Conservation (phyloP, 2,797 vertebrate species). For the Sardinella longiceps region DNA sequence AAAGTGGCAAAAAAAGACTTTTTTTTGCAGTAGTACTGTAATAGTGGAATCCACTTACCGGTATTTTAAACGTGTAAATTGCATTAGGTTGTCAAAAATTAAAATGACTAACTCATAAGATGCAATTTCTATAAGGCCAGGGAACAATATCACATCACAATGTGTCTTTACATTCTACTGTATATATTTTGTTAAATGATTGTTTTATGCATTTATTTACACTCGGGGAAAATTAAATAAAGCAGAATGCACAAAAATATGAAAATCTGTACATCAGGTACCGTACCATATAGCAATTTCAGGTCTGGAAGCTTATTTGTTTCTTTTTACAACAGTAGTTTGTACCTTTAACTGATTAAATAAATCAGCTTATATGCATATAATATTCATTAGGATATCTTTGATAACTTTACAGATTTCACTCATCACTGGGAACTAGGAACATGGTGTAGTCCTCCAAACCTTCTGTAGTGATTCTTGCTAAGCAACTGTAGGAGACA, state of each 20-base stretch:
- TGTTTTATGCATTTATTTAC: background rate
- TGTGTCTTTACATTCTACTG: background rate
- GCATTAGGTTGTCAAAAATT: background rate
- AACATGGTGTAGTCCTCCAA: background rate
- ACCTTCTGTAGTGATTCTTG: background rate
- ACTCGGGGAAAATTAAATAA: background rate
- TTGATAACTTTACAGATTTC: background rate
- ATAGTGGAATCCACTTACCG: slow-evolving; percentile 28
- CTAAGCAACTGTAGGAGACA: slow-evolving; percentile 22
- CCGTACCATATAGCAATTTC: background rate
- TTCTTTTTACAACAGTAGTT: background rate
- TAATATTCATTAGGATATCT: background rate
- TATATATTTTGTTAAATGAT: background rate
- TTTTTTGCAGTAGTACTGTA: slow-evolving; percentile 32
- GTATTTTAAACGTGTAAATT: slow-evolving; percentile 30
- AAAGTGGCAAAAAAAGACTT: too few relatives aligned
- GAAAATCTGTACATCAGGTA: background rate
- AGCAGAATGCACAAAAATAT: background rate
- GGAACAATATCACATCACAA: background rate
- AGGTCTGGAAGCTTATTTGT: background rate
- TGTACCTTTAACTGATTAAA: background rate
- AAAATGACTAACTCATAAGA: background rate
- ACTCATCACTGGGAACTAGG: background rate
- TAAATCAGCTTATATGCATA: background rate
- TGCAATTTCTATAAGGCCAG: background rate